These are phyloP conservation scores for Trissoscelio sp. DNA, from an alignment of 2,888 invertebrate genomes.

Conservation along the genomic window DNA sequence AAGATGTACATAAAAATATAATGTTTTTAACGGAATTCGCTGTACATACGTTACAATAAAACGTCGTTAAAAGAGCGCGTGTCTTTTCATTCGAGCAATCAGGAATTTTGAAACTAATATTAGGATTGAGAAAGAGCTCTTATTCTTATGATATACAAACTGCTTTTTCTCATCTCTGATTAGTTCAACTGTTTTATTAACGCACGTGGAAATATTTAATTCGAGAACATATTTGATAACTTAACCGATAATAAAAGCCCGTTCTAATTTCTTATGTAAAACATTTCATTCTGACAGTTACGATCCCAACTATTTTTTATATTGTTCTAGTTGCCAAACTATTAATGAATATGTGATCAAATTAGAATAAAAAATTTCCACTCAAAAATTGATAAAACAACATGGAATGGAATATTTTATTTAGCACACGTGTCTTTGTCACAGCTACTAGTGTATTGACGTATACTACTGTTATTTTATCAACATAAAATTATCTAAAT, in stretches of 20 bases:
- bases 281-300: too few relatives aligned
- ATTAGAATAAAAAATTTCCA: not conserved
- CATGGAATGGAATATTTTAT: conserved; percentile 27
- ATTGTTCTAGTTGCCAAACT: too few relatives aligned
- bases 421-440: conserved; percentile 28
- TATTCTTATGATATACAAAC: not conserved
- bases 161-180: too few relatives aligned
- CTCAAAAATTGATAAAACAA: not conserved
- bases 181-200: too few relatives aligned
- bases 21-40: conserved; percentile 35
- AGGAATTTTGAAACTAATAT: not conserved
- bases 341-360: not conserved
- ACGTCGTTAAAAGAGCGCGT: conserved; percentile 27
- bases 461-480: conserved; percentile 30
- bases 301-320: too few relatives aligned
- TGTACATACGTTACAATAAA: conserved; percentile 52
- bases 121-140: not conserved
- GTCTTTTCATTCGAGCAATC: not conserved
- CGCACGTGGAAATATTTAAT: too few relatives aligned
- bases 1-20: too few relatives aligned
- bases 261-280: too few relatives aligned
- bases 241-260: too few relatives aligned
- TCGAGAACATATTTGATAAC: too few relatives aligned
- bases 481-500: conserved; percentile 44
- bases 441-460: conserved; percentile 11